A percentile compares a stretch with the other conserved stretches of the same genome.
Conservation (phyloP, 2,888 invertebrate species). For the Rapana venosa region DNA sequence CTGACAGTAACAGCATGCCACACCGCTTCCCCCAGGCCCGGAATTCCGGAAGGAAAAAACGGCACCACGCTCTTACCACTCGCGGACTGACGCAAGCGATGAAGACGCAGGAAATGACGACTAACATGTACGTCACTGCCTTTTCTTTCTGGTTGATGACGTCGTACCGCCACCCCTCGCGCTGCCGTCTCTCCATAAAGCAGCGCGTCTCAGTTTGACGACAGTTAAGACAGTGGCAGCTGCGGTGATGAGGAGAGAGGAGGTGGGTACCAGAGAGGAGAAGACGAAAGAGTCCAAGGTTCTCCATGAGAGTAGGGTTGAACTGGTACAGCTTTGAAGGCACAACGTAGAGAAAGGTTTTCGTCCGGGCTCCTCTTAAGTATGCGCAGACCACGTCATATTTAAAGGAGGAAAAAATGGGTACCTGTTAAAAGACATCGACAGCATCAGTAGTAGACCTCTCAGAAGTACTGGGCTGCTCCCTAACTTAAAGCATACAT, state of each 20-base stretch:
- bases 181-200: background rate
- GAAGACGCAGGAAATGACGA: slow-evolving; percentile 39
- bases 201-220: background rate
- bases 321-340: slow-evolving; percentile 27
- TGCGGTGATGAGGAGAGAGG: slow-evolving; percentile 21
- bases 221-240: slow-evolving; percentile 26
- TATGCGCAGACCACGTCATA: slow-evolving; percentile 25
- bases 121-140: slow-evolving; percentile 20
- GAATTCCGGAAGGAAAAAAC: slow-evolving; percentile 28
- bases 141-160: slow-evolving; percentile 31
- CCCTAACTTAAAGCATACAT: background rate
- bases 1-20: background rate
- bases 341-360: background rate
- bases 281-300: slow-evolving; percentile 8
- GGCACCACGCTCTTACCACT: background rate
- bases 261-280: slow-evolving; percentile 1
- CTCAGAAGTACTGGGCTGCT: background rate
- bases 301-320: background rate
- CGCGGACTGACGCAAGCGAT: slow-evolving; percentile 33
- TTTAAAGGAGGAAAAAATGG: slow-evolving; percentile 20
- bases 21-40: slow-evolving; percentile 23
- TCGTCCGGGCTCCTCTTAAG: background rate
- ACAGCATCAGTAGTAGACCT: background rate
- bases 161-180: background rate
- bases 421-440: background rate